Evolutionary conservation across 1,140 invertebrate species (phyloP).

Genomic region (Drosophila triauraria): DNA sequence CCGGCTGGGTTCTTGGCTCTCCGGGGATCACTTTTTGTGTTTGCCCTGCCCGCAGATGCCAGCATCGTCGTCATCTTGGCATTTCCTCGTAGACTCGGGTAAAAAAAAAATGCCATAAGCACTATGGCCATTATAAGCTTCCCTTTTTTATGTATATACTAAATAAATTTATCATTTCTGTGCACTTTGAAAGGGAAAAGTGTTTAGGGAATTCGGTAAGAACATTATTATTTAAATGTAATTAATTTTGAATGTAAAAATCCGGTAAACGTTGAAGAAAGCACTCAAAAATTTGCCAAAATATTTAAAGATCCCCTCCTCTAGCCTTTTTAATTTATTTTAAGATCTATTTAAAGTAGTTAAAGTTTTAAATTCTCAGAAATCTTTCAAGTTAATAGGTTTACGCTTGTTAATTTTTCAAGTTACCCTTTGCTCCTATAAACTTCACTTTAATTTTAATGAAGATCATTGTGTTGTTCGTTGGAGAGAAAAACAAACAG

Average conservation of each 20-base stretch:
- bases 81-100: slow-evolving; percentile 48
- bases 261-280: neutral
- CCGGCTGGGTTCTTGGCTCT: slow-evolving; percentile 55
- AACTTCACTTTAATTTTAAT: neutral
- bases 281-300: neutral
- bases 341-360: neutral
- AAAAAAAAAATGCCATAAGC: slow-evolving; percentile 27
- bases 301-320: neutral
- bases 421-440: neutral
- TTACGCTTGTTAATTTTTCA: neutral
- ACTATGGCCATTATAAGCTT: slow-evolving; percentile 24
- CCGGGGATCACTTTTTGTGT: slow-evolving; percentile 52
- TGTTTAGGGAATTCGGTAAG: neutral
- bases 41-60: slow-evolving; percentile 46
- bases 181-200: neutral
- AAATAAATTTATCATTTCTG: slow-evolving; percentile 6
- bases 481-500: neutral
- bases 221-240: neutral
- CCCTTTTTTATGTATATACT: slow-evolving; percentile 8
- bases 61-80: slow-evolving; percentile 32
- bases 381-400: neutral
- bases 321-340: neutral
- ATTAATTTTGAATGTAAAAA: neutral
- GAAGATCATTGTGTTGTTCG: neutral
- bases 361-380: neutral